Conservation (phyloP, 2,888 invertebrate genomes). For the Choreutis nemorana region DNA sequence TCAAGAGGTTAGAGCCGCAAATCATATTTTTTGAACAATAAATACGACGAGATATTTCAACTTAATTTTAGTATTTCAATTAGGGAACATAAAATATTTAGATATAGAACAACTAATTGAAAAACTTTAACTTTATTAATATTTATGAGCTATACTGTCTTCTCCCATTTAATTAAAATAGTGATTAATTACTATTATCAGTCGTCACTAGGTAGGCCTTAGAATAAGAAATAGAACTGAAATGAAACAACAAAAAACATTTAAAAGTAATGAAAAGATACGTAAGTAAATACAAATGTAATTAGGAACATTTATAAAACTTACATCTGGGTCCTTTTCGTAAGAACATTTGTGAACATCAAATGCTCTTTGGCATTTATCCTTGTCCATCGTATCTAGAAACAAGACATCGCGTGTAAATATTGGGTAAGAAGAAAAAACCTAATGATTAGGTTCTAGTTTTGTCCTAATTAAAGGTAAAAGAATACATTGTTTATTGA, state of each 20-base stretch:
- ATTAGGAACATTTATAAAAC: constrained; percentile 11
- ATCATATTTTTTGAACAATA: too few species aligned
- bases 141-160: not conserved
- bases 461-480: too few species aligned
- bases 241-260: constrained; percentile 28
- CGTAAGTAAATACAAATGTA: too few species aligned
- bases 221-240: constrained; percentile 55
- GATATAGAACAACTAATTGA: not conserved
- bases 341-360: constrained; percentile 58
- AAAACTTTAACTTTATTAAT: not conserved
- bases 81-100: not conserved
- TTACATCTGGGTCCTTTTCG: constrained; percentile 49
- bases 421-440: too few species aligned
- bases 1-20: too few species aligned
- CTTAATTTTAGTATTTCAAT: not conserved
- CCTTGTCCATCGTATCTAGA: constrained; percentile 46
- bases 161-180: not conserved
- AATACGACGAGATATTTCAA: too few species aligned
- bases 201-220: constrained; percentile 9
- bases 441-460: too few species aligned
- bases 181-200: not conserved
- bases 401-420: too few species aligned
- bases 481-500: constrained; percentile 3
- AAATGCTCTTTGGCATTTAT: constrained; percentile 49
- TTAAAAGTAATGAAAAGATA: too few species aligned